phyloP scores from a whole-genome alignment of 1,140 invertebrate species.

The Drosophila ficusphila region DNA sequence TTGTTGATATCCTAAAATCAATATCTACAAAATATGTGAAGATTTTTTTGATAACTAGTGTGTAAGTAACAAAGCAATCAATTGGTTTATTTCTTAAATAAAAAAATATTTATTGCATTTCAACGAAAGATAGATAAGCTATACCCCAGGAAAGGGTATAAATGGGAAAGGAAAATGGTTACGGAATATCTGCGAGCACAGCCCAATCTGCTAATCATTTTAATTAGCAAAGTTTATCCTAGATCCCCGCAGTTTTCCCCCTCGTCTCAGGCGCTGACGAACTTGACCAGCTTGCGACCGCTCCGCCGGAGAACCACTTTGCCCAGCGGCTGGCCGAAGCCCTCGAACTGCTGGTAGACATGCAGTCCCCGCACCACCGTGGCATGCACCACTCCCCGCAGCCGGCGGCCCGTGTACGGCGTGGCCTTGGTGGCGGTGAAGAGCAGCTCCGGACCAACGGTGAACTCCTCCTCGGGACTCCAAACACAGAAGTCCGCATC shows the following conservation, averaged over 20 bases:
- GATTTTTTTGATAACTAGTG: no score
- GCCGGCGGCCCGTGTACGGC: constrained; percentile 86
- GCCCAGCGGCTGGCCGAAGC: constrained; percentile 79
- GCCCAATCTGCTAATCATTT: constrained; percentile 38
- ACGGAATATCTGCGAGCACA: constrained; percentile 6
- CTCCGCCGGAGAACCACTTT: constrained; percentile 77
- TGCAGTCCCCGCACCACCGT: constrained; percentile 87
- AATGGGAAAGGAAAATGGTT: neutral
- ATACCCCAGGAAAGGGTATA: neutral
- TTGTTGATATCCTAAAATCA: no score
- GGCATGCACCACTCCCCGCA: constrained; percentile 86
- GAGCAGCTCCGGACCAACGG: constrained; percentile 85
- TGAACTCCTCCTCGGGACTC: constrained; percentile 87
- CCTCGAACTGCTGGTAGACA: constrained; percentile 84
- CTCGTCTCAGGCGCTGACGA: constrained; percentile 57
- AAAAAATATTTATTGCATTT: no score
- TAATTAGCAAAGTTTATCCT: constrained; percentile 66
- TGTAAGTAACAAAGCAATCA: no score
- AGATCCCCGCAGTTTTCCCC: neutral
- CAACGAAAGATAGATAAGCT: no score
- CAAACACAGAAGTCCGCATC: constrained; percentile 91
- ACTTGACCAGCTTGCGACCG: constrained; percentile 77
- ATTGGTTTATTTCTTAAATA: no score
- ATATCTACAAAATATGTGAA: no score
- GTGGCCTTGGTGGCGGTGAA: constrained; percentile 87